Evolutionary conservation across 2,113 vertebrate species (phyloP), one percentile per base, ranked within the genome.

Genomic region (Tetrax tetrax): DNA sequence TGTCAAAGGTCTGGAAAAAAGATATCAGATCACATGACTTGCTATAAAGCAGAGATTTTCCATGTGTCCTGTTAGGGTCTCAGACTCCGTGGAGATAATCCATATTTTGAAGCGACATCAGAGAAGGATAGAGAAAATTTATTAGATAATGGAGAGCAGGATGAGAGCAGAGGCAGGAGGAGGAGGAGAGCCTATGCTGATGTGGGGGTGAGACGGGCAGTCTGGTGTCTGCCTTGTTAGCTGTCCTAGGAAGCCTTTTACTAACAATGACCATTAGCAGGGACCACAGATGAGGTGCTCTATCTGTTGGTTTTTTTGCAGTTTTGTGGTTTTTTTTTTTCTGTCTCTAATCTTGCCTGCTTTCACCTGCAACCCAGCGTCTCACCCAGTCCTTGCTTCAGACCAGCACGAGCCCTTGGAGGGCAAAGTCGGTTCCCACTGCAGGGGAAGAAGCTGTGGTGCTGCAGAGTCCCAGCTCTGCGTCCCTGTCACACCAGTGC

Each of bases 1-100:
- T 96, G 93, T 93, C 93, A 95, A 96, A 94, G 82, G 76, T 92
- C 89, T 81, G 90, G 65, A 59, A 91, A 89, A 95, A 94, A 97
- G 91, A 87, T 79, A 85, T 72, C 78, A 53, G 80, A 85, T 56
- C 60, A 65, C 81, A 45, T 81, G 77, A 79, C 65, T 88, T 71
- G 78, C 60, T 78, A 43, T 0, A 27, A 63, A 93, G 28, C 61
- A 75, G 85, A 96, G 91, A 82, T 93, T 95, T 95, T 94, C 82
- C 76, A 27, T 14, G 65, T 66, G 86, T 80, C 83, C 75, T 85
- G 35, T 72, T 91, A 72, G 15, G 17, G 41, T 84, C 65, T 77
- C 51, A 53, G 77, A n/a, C 35, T 91, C 84, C 1, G 1, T 50
- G 45, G 72, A 65, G 83, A 88, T 75, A 71, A 90, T 80, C 72